These are phyloP conservation scores for Hypsibius dujardini DNA, from an alignment of 1,140 invertebrate species.

Conservation along the genomic window DNA sequence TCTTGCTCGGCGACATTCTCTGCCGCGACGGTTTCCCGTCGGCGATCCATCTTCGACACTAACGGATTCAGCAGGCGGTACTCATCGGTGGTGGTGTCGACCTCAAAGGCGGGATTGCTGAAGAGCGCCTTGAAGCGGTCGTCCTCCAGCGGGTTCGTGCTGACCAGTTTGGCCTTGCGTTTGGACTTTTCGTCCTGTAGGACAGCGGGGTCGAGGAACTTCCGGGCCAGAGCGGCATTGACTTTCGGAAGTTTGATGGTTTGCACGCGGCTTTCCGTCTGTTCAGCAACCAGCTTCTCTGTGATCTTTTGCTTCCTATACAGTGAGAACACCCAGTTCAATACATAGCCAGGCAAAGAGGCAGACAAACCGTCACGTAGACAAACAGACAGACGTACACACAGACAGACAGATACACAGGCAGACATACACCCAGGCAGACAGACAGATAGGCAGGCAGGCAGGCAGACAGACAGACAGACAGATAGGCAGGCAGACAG, in stretches of 20 bases:
- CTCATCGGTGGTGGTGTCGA: constrained; percentile 68
- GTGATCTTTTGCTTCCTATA: constrained; percentile 59
- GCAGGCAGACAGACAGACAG: too few relatives aligned
- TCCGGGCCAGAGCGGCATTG: constrained; percentile 39
- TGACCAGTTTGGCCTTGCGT: constrained; percentile 23
- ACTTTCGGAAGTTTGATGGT: constrained; percentile 35
- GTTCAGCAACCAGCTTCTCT: constrained; percentile 54
- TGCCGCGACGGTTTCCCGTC: constrained; percentile 39
- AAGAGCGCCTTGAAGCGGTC: constrained; percentile 74
- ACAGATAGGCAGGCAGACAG: too few relatives aligned
- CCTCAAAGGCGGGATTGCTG: constrained; percentile 76
- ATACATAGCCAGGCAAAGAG: too few relatives aligned
- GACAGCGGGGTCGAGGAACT: constrained; percentile 47
- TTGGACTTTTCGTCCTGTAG: constrained; percentile 39
- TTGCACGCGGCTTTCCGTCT: constrained; percentile 38
- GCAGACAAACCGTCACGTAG: too few relatives aligned
- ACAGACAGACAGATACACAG: too few relatives aligned
- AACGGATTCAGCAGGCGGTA: constrained; percentile 63
- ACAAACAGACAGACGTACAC: too few relatives aligned
- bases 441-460: too few relatives aligned
- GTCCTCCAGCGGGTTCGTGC: constrained; percentile 53
- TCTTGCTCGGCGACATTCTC: constrained; percentile 37
- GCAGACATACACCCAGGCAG: too few relatives aligned
- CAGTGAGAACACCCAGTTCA: too few relatives aligned
- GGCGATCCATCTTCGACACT: constrained; percentile 55